Percentiles rank a stretch among this genome's conserved stretches.
phyloP scores from a whole-genome alignment of 2,113 vertebrate genomes.

The Corydoras sp. region DNA sequence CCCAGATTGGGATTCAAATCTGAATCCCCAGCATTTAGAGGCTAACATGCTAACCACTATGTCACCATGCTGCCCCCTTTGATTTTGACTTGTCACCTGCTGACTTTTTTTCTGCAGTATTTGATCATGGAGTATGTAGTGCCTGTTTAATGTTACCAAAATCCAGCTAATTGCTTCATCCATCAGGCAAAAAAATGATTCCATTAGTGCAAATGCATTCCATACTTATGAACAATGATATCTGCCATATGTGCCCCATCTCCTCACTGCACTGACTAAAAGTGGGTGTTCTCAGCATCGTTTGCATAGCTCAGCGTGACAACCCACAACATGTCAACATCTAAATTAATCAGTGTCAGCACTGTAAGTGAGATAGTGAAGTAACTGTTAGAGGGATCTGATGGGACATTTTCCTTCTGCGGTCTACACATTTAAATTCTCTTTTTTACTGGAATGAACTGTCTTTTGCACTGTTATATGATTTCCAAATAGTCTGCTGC shows the following conservation, averaged over 20 bases:
- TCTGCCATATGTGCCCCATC: conserved; percentile 55
- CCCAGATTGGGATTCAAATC: too few relatives aligned
- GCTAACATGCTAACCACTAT: too few relatives aligned
- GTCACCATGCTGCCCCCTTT: neutral
- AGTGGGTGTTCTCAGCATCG: conserved; percentile 45
- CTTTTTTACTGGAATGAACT: conserved; percentile 1
- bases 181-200: conserved; percentile 46
- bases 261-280: conserved; percentile 44
- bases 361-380: conserved; percentile 42
- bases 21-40: too few relatives aligned
- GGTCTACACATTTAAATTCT: neutral
- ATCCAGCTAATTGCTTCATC: conserved; percentile 1
- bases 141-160: conserved; percentile 17
- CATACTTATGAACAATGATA: conserved; percentile 49
- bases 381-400: conserved; percentile 16
- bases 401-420: neutral
- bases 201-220: conserved; percentile 52
- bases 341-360: conserved; percentile 57
- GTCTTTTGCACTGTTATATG: conserved; percentile 20
- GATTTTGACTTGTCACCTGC: neutral
- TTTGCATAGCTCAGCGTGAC: conserved; percentile 40
- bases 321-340: conserved; percentile 54
- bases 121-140: neutral
- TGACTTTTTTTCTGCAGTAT: neutral
- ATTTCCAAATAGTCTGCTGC: neutral